A percentile compares a stretch with the other conserved stretches of the same genome.
These are phyloP conservation scores for Conopomorpha cramerella DNA, from an alignment of 1,140 invertebrate species.

Conservation along the genomic window DNA sequence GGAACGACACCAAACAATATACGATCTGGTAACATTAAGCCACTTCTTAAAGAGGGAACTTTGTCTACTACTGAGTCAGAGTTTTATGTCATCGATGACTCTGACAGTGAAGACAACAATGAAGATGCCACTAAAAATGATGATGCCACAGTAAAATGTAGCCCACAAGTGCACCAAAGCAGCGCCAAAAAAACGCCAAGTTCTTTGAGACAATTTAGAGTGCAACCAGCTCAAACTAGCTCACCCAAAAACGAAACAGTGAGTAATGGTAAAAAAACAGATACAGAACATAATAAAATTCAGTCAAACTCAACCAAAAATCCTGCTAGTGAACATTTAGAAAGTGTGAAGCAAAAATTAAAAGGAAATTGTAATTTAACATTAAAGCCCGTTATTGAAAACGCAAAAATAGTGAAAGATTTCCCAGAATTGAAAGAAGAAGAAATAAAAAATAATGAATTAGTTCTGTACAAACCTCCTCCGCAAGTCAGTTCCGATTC, in stretches of 20 bases:
- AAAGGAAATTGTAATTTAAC: background rate
- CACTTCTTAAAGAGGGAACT: background rate
- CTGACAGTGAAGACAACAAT: slow-evolving; percentile 13
- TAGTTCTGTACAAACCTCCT: too few relatives aligned
- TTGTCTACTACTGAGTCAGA: background rate
- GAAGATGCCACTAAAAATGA: slow-evolving; percentile 11
- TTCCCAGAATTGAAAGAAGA: background rate
- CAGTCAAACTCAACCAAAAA: too few relatives aligned
- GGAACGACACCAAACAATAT: background rate
- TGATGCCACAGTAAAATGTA: slow-evolving; percentile 1
- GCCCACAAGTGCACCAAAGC: background rate
- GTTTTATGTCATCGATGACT: slow-evolving; percentile 15
- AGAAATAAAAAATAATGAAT: background rate
- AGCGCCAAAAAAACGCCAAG: background rate
- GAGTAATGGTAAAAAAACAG: background rate
- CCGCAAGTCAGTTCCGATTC: too few relatives aligned
- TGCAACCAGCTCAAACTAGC: background rate
- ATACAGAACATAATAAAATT: background rate
- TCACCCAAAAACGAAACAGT: background rate
- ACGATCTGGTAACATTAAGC: background rate
- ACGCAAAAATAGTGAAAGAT: background rate
- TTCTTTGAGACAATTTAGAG: background rate
- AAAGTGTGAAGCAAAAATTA: too few relatives aligned
- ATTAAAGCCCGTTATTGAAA: background rate
- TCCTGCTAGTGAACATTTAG: too few relatives aligned